Evolutionary conservation across 2,888 invertebrate species (phyloP), one percentile per base, ranked within the genome.

Genomic region (Dusona sp.): DNA sequence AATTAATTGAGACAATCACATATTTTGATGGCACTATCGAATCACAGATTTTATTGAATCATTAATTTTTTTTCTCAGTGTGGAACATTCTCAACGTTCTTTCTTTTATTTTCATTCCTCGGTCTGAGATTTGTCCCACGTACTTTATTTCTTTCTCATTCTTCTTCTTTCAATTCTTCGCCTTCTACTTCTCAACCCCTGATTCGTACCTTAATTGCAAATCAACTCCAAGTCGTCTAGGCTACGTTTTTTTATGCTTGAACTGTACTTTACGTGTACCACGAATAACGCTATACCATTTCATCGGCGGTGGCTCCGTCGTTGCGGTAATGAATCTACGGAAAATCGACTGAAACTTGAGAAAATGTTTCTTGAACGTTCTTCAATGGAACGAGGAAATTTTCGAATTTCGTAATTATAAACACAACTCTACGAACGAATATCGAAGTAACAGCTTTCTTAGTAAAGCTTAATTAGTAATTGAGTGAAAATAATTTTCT

Each of bases 281-380:
- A 75, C 22, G 61, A 61, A 57, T 75, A 42, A 75, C 61, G 45
- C 74, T 57, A 61, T 38, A 38, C 19, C 29, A 75, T 25, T 61
- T 51, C 13, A 54, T 72, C 72, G 33, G 45, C 72, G 33, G 45
- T 45, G 38, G 45, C 22, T 25, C 25, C 51, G 72, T 7, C 8
- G 1, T 51, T 51, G 51, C 11, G 72, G n/a, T 72, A 72, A 72
- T 54, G 72, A 72, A 72, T 29, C 33, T 33, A 33, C 51, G 33
- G 11, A 33, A 72, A 51, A 72, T 54, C 33, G 29, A 61, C n/a
- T 22, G 51, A 51, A n/a, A 11, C 54, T 72, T 54, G 33, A 33
- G n/a, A 16, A 57, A 57, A 22, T 73, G 4, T 7, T 25, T 22
- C 38, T 57, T 13, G 16, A 13, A 38, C 8, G 13, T 29, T 54